A percentile compares a stretch with the other conserved stretches of the same genome.
These are phyloP conservation scores for Micrasema minimum DNA, from an alignment of 1,140 invertebrate genomes.

Conservation along the genomic window DNA sequence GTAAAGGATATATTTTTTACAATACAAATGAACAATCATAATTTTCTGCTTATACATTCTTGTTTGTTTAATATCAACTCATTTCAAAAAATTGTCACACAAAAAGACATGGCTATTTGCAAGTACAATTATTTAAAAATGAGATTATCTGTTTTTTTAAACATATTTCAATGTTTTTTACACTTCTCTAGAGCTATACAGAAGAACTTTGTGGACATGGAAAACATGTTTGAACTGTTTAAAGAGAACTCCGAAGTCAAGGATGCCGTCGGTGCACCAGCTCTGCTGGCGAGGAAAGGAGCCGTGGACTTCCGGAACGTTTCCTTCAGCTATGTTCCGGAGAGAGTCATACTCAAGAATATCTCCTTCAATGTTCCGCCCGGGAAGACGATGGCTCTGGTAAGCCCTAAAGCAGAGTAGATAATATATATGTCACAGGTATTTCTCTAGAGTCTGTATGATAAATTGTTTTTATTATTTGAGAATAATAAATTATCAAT, in stretches of 20 bases:
- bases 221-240: constrained; percentile 98
- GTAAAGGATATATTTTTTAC: too few relatives aligned
- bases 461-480: too few relatives aligned
- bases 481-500: too few relatives aligned
- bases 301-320: constrained; percentile 91
- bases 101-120: too few relatives aligned
- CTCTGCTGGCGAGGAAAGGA: constrained; percentile 78
- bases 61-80: too few relatives aligned
- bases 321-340: constrained; percentile 86
- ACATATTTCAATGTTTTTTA: constrained; percentile 1
- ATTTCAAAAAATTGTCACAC: too few relatives aligned
- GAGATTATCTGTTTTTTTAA: not conserved
- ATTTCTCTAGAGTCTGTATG: too few relatives aligned
- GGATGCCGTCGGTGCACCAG: constrained; percentile 81
- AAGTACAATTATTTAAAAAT: too few relatives aligned
- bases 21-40: too few relatives aligned
- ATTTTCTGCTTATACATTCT: too few relatives aligned
- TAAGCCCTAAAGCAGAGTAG: too few relatives aligned
- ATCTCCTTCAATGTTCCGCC: constrained; percentile 87
- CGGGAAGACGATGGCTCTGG: constrained; percentile 92
- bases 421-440: not conserved
- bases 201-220: constrained; percentile 98
- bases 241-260: constrained; percentile 87
- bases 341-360: constrained; percentile 84
- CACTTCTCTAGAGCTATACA: constrained; percentile 84